Base-by-base conservation (phyloP, 2,113 vertebrate species). In the Opisthocomus hoazin region DNA sequence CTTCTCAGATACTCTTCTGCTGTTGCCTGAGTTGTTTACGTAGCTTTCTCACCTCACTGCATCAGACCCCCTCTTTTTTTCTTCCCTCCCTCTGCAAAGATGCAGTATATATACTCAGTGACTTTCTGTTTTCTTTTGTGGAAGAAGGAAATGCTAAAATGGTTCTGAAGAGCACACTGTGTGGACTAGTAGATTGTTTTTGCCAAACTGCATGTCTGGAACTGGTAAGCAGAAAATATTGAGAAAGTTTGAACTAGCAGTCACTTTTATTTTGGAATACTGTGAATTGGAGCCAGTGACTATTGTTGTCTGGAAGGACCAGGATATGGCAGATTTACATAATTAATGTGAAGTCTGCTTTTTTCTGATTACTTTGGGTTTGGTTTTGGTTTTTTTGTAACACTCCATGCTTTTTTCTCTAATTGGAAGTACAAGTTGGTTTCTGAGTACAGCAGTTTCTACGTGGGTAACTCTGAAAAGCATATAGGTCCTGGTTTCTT, bases 311-410 rank as follows among this genome's bases (percentile, higher is more conserved):
- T 89, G 68, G 82, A 84, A 96, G 89, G 81, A 87, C 53, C 41
- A 89, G 76, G 29, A 11, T 71, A 30, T 60, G 69, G 75, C 53
- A 83, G 36, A 74, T 32, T 17, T 27, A 5, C 11, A 4, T 68
- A 54, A 50, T 23, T 29, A 58, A 61, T 34, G 22, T 60, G 46
- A 95, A 36, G 15, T 73, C 89, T 91, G 58, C 3, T 81, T 46
- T 53, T 71, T 84, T 56, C 18, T 65, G 27, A 57, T 61, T 48
- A 19, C 5, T 53, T n/a, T 24, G 48, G 50, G 20, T 20, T 92
- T 96, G 91, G 2, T 65, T 94, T 85, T 87, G 36, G 84, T 93
- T 73, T 60, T 90, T 66, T 93, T 89, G 73, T 84, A 95, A 92
- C 36, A 43, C 88, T 94, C 73, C 63, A 50, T 74, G 9, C 20